Evolutionary conservation across 2,113 vertebrate species (phyloP), one percentile per base, ranked within the genome.

Genomic region (Onychostruthus taczanowskii): DNA sequence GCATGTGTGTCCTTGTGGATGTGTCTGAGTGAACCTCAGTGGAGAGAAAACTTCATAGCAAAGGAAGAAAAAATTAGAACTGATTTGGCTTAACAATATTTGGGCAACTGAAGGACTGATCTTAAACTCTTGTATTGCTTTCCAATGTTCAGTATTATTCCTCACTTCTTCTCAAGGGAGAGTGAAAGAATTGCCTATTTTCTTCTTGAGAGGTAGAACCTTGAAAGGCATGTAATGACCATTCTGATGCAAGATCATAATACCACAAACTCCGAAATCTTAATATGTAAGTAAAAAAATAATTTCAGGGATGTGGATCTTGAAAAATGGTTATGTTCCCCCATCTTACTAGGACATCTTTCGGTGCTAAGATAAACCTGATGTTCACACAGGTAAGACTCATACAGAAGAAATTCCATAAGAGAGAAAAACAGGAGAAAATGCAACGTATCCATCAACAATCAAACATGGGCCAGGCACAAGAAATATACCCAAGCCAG

Each of bases 401-500:
- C 74, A 74, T 52, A 79, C 27, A 62, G 79, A 85, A 94, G 44
- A 80, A 94, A 94, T 20, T 43, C 69, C 46, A 41, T n/a, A 73
- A 53, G 46, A n/a, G 28, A 66, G 52, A 55, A 87, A 79, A 87
- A 44, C 0, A 0, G 13, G n/a, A 92, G 58, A 92, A 88, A 95
- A 83, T 39, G 62, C 84, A 94, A 72, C 56, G 58, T 35, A 79
- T 73, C n/a, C 41, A 90, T 62, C 53, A 94, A 84, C 68, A 46
- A 92, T 68, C 91, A 93, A 93, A 95, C 64, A 49, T 9, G 22
- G 69, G 64, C 89, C 79, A 89, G 68, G 37, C 10, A 19, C 33
- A 80, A 87, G 84, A 96, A 86, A 86, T 82, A 84, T 39, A 80
- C 59, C 72, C 70, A 83, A 84, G 86, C 89, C 70, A 64, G 81